A percentile compares a stretch with the other conserved stretches of the same genome.
phyloP scores from a whole-genome alignment of 1,140 invertebrate genomes.

The Pemphigus obesinymphae region DNA sequence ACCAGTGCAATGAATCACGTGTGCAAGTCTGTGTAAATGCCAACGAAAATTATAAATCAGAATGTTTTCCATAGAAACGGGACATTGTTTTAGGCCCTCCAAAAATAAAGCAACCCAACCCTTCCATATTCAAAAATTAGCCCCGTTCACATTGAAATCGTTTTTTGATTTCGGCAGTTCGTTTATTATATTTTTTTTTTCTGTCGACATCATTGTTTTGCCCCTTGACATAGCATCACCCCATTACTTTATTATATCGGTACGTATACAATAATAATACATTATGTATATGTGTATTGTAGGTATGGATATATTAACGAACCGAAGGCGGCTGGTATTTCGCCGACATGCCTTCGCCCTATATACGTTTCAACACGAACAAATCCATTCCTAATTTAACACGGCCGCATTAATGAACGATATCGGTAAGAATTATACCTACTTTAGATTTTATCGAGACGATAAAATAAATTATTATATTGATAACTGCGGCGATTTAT shows the following conservation, averaged over 20 bases:
- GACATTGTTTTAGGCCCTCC: slow-evolving; percentile 28
- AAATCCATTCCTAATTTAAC: background rate
- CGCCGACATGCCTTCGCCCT: background rate
- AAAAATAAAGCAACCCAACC: slow-evolving; percentile 7
- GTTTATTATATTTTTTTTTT: slow-evolving; percentile 25
- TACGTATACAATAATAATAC: background rate
- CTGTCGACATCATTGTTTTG: slow-evolving; percentile 27
- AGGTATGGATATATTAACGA: background rate
- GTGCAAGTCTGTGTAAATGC: background rate
- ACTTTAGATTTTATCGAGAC: background rate
- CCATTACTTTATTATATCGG: background rate
- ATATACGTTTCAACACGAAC: slow-evolving; percentile 15
- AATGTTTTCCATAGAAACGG: too few relatives aligned
- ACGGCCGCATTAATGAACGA: background rate
- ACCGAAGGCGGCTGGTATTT: background rate
- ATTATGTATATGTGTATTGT: background rate
- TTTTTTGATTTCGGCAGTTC: slow-evolving; percentile 29
- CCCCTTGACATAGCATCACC: slow-evolving; percentile 19
- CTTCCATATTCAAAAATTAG: slow-evolving; percentile 24
- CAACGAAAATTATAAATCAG: background rate
- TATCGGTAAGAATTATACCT: background rate
- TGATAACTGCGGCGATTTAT: background rate
- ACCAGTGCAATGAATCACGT: background rate
- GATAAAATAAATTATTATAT: too few relatives aligned
- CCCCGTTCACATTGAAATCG: slow-evolving; percentile 12